Base-by-base conservation (phyloP, 2,888 invertebrate species). In the Fabriciana adippe region DNA sequence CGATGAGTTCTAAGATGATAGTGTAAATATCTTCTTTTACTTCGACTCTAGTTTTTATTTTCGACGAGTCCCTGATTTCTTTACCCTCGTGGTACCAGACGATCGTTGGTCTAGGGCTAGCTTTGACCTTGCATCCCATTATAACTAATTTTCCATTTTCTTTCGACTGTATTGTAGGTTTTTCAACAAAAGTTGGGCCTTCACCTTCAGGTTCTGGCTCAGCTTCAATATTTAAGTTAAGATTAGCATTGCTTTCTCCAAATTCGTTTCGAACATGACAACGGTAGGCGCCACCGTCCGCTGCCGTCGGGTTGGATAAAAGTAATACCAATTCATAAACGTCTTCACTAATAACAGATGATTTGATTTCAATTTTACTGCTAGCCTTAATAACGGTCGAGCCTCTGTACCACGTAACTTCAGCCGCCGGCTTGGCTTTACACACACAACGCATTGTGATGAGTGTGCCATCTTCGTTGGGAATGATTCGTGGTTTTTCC, bases 401-500 rank as follows among this genome's bases (percentile, higher is more conserved):
- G 78, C 97, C 99, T 82, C 98, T 95, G 93, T 96, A 98, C 99
- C 99, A 99, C 75, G 96, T 97, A 72, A 99, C 97, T 78, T 95
- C 95, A 57, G 99, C 99, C 88, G 97, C 97, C 74, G 99, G 98
- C 92, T 97, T 97, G 56, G 99, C 98, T 90, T 97, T 97, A 90
- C 97, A 97, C 85, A 97, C 96, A 93, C 99, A 99, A 92, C 98
- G 97, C 97, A 99, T 98, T 72, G 98, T 97, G 81, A 99, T 98
- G 81, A 99, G 95, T 77, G 99, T 98, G 79, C 99, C 99, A 84
- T 96, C 97, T 89, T 98, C 98, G 93, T 99, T 98, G 86, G 99
- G 99, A 94, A 99, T 98, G 92, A 99, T 99, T 92, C 97, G 96
- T 75, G 99, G 99, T 94, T 99, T 99, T 93, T 99, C 99, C 85